phyloP scores from a whole-genome alignment of 2,888 invertebrate genomes.

The Papilio demoleus region DNA sequence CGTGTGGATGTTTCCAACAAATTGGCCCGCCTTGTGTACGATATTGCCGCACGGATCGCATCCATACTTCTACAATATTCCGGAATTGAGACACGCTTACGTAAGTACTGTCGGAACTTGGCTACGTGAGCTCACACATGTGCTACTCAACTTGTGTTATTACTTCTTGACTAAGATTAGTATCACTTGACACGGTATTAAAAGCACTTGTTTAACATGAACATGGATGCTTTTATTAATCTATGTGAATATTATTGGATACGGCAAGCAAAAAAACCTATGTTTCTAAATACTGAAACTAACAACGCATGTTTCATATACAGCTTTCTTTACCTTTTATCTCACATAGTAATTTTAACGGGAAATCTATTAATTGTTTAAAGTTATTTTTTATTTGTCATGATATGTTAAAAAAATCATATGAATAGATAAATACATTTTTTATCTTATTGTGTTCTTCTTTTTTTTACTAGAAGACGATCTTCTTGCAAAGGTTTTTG shows the following conservation, averaged over 20 bases:
- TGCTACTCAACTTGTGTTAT: slow-evolving; percentile 33
- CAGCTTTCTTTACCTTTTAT: not conserved
- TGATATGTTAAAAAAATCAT: no score
- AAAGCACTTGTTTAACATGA: slow-evolving; percentile 9
- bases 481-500: no score
- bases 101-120: slow-evolving; percentile 50
- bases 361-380: not conserved
- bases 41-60: slow-evolving; percentile 55
- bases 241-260: not conserved
- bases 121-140: slow-evolving; percentile 44
- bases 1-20: slow-evolving; percentile 58
- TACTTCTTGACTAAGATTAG: slow-evolving; percentile 27
- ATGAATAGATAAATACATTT: no score
- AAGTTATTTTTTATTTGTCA: no score
- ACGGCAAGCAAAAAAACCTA: not conserved
- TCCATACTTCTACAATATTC: slow-evolving; percentile 50
- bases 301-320: not conserved
- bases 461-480: no score
- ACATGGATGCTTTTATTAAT: slow-evolving; percentile 2
- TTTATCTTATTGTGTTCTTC: no score
- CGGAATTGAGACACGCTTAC: slow-evolving; percentile 45
- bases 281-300: not conserved
- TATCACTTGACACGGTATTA: slow-evolving; percentile 24
- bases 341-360: not conserved
- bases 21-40: slow-evolving; percentile 68